Conservation (phyloP, 2,888 invertebrate genomes). For the Cerastis leucographa region DNA sequence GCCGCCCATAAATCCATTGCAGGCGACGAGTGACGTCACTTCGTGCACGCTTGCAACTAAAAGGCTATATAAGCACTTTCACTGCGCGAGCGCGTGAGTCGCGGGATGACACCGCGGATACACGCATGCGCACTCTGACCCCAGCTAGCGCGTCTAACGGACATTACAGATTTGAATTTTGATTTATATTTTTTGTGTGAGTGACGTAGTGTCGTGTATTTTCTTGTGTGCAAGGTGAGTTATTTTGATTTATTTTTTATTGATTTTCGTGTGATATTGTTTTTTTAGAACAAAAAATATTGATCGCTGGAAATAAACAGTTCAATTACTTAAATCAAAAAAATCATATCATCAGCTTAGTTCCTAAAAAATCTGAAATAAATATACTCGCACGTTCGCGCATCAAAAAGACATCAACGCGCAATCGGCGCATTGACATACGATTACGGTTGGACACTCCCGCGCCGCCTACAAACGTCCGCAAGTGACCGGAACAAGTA, state of each 20-base stretch:
- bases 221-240: slow-evolving; percentile 84
- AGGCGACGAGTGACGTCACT: slow-evolving; percentile 77
- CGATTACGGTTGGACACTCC: slow-evolving; percentile 15
- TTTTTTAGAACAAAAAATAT: neutral
- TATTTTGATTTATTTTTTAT: slow-evolving; percentile 38
- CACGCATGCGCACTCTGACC: slow-evolving; percentile 88
- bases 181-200: slow-evolving; percentile 73
- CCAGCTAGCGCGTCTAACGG: slow-evolving; percentile 75
- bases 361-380: neutral
- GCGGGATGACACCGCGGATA: slow-evolving; percentile 79
- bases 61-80: slow-evolving; percentile 90
- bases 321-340: neutral
- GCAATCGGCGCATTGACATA: slow-evolving; percentile 47
- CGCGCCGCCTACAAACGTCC: slow-evolving; percentile 2
- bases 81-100: slow-evolving; percentile 84
- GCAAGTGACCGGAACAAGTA: slow-evolving; percentile 41
- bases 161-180: slow-evolving; percentile 63
- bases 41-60: slow-evolving; percentile 78
- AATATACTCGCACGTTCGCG: slow-evolving; percentile 32
- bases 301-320: neutral
- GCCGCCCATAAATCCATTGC: slow-evolving; percentile 70
- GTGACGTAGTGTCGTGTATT: slow-evolving; percentile 84
- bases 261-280: neutral
- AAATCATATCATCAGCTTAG: neutral
- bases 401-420: slow-evolving; percentile 84